A percentile compares a stretch with the other conserved stretches of the same genome.
Evolutionary conservation across 2,797 vertebrate species (phyloP).

Genomic region (Gymnothorax javanicus): DNA sequence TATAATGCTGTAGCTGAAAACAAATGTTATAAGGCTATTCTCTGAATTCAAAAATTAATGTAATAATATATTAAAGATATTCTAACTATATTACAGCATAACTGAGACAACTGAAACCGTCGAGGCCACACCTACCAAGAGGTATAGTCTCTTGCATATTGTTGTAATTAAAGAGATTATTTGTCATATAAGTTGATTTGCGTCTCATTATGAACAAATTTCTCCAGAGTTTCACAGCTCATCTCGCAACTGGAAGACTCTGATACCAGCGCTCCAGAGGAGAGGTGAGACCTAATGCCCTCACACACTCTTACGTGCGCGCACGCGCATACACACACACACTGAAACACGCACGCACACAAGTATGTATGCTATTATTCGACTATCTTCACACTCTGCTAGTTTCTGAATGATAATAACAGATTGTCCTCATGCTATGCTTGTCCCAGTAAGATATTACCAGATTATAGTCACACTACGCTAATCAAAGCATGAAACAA

Average conservation of each 20-base stretch:
- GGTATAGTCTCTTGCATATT: slow-evolving; percentile 73
- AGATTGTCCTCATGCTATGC: not conserved
- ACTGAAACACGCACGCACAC: not conserved
- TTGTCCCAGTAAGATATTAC: not conserved
- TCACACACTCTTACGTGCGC: not conserved
- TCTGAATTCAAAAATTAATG: not conserved
- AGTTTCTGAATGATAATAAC: not conserved
- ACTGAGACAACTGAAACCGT: slow-evolving; percentile 74
- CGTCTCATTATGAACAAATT: not conserved
- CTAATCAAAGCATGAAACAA: not conserved
- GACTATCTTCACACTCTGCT: not conserved
- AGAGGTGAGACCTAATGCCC: not conserved
- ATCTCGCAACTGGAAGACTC: too few species aligned
- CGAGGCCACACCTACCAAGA: slow-evolving; percentile 70
- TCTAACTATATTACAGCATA: slow-evolving; percentile 70
- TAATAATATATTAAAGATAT: slow-evolving; percentile 61
- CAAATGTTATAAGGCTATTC: not conserved
- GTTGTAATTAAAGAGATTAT: slow-evolving; percentile 46
- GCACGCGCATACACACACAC: not conserved
- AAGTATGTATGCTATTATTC: not conserved
- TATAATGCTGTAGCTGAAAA: not conserved
- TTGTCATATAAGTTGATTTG: not conserved
- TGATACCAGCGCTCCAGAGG: too few species aligned
- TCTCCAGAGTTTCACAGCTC: not conserved
- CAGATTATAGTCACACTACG: too few species aligned